Percentiles rank a stretch among this genome's conserved stretches.
These are phyloP conservation scores for Drosophila tropicalis DNA, from an alignment of 1,140 invertebrate genomes.

Conservation along the genomic window DNA sequence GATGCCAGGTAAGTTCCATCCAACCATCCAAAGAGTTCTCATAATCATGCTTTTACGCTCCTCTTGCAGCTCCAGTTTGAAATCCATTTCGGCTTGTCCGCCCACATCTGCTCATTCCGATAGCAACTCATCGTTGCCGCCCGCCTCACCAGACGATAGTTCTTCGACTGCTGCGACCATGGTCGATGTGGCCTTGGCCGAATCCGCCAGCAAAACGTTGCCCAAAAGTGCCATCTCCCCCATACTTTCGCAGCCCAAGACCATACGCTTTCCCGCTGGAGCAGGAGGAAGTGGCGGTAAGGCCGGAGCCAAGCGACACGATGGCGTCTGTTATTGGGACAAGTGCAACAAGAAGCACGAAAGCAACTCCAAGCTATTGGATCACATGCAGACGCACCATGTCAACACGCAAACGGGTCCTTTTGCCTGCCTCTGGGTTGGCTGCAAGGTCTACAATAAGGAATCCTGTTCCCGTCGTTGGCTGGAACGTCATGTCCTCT, in stretches of 20 bases:
- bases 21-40: background rate
- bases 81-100: constrained; percentile 47
- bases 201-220: constrained; percentile 50
- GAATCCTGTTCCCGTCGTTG: constrained; percentile 95
- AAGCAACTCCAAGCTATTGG: constrained; percentile 90
- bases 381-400: constrained; percentile 95
- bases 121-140: constrained; percentile 37
- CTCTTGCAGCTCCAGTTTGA: constrained; percentile 35
- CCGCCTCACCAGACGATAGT: constrained; percentile 51
- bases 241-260: constrained; percentile 90
- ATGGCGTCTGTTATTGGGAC: constrained; percentile 91
- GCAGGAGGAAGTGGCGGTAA: constrained; percentile 75
- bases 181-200: constrained; percentile 67
- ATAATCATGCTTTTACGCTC: background rate
- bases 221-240: constrained; percentile 85
- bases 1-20: constrained; percentile 67
- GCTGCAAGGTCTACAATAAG: constrained; percentile 97
- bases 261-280: constrained; percentile 89
- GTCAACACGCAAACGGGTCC: constrained; percentile 93
- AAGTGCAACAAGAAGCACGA: constrained; percentile 92
- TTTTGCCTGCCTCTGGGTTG: constrained; percentile 95
- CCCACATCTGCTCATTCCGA: constrained; percentile 51
- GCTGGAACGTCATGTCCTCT: constrained; percentile 96
- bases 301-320: constrained; percentile 82
- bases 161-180: constrained; percentile 39